Percentiles rank a stretch among this genome's conserved stretches.
Evolutionary conservation across 2,113 vertebrate genomes (phyloP).

Genomic region (Paedocypris sp.): DNA sequence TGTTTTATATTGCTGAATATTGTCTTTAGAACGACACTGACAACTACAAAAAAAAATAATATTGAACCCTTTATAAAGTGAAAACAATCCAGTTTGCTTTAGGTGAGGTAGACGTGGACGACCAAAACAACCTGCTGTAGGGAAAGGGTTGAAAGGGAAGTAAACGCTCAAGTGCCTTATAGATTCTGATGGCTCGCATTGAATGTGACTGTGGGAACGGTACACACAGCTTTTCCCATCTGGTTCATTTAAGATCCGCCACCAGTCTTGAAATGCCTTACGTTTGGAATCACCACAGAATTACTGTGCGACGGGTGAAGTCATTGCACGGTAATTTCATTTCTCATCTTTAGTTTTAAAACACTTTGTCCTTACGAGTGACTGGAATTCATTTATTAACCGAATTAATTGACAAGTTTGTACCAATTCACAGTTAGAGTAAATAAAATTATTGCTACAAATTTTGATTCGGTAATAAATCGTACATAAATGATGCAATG

Average conservation of each 20-base stretch:
- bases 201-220: constrained; percentile 66
- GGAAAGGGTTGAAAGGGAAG: constrained; percentile 75
- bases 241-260: neutral
- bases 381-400: no score
- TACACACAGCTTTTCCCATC: constrained; percentile 54
- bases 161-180: constrained; percentile 83
- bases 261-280: constrained; percentile 51
- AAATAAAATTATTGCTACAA: no score
- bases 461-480: no score
- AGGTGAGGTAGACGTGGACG: constrained; percentile 41
- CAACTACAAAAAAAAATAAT: constrained; percentile 56
- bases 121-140: constrained; percentile 70
- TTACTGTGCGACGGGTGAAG: no score
- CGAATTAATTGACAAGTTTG: no score
- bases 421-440: no score
- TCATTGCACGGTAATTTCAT: no score
- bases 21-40: constrained; percentile 70
- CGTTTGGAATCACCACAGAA: no score
- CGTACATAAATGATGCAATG: no score
- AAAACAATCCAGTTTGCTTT: constrained; percentile 53
- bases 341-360: no score
- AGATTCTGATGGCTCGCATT: constrained; percentile 67
- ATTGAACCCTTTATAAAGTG: constrained; percentile 87
- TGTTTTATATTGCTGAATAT: constrained; percentile 88
- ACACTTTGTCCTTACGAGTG: no score